Conservation (phyloP, 2,888 invertebrate species). For the Tuberolachnus salignus region DNA sequence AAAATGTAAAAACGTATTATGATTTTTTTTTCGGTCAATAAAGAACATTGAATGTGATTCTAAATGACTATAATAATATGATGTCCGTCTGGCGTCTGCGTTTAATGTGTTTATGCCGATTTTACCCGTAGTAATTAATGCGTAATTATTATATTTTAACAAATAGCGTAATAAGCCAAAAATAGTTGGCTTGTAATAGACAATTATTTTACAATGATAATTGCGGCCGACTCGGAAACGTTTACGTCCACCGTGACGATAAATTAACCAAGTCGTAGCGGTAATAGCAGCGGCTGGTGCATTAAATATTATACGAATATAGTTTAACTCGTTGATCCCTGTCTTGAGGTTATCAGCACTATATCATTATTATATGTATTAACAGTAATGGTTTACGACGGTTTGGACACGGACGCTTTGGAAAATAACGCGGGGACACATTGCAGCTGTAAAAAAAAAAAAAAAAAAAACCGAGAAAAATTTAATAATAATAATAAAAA, state of each 20-base stretch:
- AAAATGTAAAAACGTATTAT: too few species aligned
- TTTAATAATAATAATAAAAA: too few species aligned
- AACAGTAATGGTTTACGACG: not conserved
- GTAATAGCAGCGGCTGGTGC: not conserved
- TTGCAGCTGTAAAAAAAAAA: not conserved
- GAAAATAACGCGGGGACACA: not conserved
- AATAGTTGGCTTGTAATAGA: too few species aligned
- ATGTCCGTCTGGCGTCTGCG: too few species aligned
- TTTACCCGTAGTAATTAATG: too few species aligned
- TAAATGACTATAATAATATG: too few species aligned
- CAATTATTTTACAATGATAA: not conserved
- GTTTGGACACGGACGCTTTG: not conserved
- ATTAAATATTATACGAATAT: not conserved
- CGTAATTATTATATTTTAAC: too few species aligned
- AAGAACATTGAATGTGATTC: too few species aligned
- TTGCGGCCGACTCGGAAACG: not conserved
- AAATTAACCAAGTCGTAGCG: not conserved
- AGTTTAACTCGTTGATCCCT: not conserved
- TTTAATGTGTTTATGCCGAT: too few species aligned
- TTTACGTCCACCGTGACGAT: not conserved
- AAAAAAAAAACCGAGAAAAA: too few species aligned
- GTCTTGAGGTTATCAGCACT: not conserved
- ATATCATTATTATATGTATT: not conserved
- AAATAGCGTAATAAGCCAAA: too few species aligned
- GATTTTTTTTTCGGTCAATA: too few species aligned